Evolutionary conservation across 64 coral and sea anemone species (phyloP), one percentile per base, ranked within the genome.

Genomic region (Porites lutea): DNA sequence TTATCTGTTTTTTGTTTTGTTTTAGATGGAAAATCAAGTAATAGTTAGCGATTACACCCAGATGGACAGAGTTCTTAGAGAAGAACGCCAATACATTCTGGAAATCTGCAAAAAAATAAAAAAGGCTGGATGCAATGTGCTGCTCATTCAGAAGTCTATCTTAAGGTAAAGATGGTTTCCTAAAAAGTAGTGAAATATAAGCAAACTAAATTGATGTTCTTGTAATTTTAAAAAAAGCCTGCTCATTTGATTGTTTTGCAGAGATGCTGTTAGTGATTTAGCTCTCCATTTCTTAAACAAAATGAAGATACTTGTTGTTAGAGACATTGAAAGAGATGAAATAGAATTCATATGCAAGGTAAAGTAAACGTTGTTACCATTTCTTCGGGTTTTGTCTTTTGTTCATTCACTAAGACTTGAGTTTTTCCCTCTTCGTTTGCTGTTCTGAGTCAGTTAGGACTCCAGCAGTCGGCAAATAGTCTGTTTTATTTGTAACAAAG

Each of bases 321-420:
- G 96, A 48, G 96, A 98, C 75, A 96, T 98, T 60, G 96, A 98
- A 59, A 90, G 96, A 65, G 94, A 98, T 84, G 96, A 98, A 89
- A 93, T 98, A 8, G 96, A 98, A 68, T 98, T 98, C 81, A 98
- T 98, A 65, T 98, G 96, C 87, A 98, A 98, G 94, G 96, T 98
- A 78, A 65, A 46, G 43, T 5, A 67, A 16, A 15, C 10, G 59
- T 11, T 57, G 54, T 57, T 57, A 4, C 12, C 54, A 9, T 57
- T 12, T 57, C 7, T 57, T 57, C 5, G 54, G 7, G 54, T 7
- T 1, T 57, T 57, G 54, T 4, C 7, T 57, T 7, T 57, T 57
- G 7, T 55, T 57, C 12, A 7, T 57, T 57, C 4, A 5, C 4
- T 57, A 5, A 57, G 7, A 12, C 12, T 57, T 57, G 7, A 6